Percentiles rank a stretch among this genome's conserved stretches.
Evolutionary conservation across 2,797 vertebrate species (phyloP).

Genomic region (Poecilia gillii): DNA sequence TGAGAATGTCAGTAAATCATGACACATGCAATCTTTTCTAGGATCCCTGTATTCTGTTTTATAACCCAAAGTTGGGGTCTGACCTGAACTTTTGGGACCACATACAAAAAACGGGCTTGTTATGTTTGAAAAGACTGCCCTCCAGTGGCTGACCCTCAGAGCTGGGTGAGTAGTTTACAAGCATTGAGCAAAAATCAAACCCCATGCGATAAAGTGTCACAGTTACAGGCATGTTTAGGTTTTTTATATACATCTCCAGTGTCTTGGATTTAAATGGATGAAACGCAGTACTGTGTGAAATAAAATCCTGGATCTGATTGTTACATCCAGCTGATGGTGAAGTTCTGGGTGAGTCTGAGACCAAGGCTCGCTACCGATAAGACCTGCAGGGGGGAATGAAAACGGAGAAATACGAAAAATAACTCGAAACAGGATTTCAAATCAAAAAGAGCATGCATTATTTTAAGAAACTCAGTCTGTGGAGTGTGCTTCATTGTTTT

Average conservation of each 20-base stretch:
- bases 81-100: background rate
- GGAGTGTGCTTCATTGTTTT: background rate
- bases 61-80: background rate
- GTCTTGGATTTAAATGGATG: background rate
- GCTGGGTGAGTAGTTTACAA: background rate
- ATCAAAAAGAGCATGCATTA: background rate
- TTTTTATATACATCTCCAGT: background rate
- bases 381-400: slow-evolving; percentile 69
- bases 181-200: background rate
- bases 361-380: slow-evolving; percentile 79
- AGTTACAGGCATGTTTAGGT: background rate
- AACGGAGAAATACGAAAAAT: background rate
- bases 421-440: background rate
- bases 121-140: background rate
- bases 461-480: background rate
- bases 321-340: slow-evolving; percentile 87
- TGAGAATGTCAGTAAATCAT: background rate
- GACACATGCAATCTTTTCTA: background rate
- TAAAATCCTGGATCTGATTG: background rate
- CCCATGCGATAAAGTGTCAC: background rate
- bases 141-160: slow-evolving; percentile 5
- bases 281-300: background rate
- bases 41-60: background rate
- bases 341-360: slow-evolving; percentile 84
- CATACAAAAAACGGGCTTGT: background rate